Conservation (phyloP, 2,888 invertebrate species). For the Trachelus stipa region DNA sequence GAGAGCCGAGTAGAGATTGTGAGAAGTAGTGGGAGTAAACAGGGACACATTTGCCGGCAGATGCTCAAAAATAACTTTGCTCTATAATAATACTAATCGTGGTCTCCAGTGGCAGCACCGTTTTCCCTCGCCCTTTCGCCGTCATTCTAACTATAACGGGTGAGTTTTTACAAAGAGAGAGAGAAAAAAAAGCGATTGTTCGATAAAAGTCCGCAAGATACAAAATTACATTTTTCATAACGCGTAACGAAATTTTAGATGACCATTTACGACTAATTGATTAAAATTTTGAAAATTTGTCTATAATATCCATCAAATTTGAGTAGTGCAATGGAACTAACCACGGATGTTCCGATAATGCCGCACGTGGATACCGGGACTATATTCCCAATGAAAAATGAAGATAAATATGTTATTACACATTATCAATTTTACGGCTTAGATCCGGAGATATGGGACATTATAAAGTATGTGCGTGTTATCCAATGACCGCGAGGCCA, state of each 20-base stretch:
- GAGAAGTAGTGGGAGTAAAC: slow-evolving; percentile 6
- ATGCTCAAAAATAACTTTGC: slow-evolving; percentile 9
- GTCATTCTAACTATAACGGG: background rate
- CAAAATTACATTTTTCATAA: background rate
- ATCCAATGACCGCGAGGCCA: background rate
- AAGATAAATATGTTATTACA: background rate
- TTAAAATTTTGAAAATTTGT: background rate
- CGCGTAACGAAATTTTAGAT: background rate
- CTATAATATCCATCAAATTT: background rate
- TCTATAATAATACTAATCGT: slow-evolving; percentile 11
- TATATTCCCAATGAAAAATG: background rate
- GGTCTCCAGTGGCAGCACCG: background rate
- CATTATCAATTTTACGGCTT: background rate
- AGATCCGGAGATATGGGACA: background rate
- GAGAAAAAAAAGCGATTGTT: background rate
- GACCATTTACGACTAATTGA: no score
- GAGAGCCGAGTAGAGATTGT: background rate
- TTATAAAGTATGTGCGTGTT: background rate
- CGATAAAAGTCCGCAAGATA: background rate
- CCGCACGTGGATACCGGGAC: background rate
- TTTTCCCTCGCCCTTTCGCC: slow-evolving; percentile 1
- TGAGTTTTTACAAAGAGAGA: background rate
- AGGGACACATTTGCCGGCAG: slow-evolving; percentile 10
- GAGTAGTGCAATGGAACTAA: background rate
- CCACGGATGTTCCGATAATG: background rate